Evolutionary conservation across 2,797 vertebrate species (phyloP).

Genomic region (Apodemus agrarius): DNA sequence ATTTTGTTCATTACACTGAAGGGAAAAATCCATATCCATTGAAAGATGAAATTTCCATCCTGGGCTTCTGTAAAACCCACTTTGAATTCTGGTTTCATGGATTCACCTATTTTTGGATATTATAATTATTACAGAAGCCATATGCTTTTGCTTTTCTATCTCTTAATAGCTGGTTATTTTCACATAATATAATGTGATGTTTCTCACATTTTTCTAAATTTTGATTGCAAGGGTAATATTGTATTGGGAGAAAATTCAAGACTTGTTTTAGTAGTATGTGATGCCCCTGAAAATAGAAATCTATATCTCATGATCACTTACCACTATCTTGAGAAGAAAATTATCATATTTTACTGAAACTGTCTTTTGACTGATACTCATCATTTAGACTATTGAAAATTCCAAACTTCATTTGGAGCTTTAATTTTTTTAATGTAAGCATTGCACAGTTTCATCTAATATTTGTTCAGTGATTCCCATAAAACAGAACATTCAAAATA

Average conservation of each 20-base stretch:
- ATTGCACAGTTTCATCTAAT: conserved; percentile 32
- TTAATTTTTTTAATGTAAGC: not conserved
- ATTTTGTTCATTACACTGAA: conserved; percentile 2
- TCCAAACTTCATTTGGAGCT: conserved; percentile 19
- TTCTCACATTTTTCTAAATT: not conserved
- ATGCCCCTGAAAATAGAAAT: conserved; percentile 47
- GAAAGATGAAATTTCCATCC: not conserved
- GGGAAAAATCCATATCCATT: not conserved
- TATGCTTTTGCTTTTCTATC: not conserved
- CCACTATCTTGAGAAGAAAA: conserved; percentile 30
- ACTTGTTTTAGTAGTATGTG: not conserved
- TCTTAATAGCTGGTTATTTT: not conserved
- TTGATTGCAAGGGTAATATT: not conserved
- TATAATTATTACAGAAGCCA: conserved; percentile 23
- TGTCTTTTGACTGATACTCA: conserved; percentile 34
- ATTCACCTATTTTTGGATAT: conserved; percentile 37
- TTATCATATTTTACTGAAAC: conserved; percentile 47
- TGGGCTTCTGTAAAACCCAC: not conserved
- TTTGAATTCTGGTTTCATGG: conserved; percentile 30
- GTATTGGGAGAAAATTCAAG: conserved; percentile 22
- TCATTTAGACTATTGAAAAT: not conserved
- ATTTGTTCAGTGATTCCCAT: conserved; percentile 26
- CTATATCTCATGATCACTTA: conserved; percentile 31
- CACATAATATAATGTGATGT: conserved; percentile 8
- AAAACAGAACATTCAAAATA: conserved; percentile 1